These are phyloP conservation scores for Marmota flaviventris DNA, from an alignment of 2,113 vertebrate genomes.

Conservation along the genomic window DNA sequence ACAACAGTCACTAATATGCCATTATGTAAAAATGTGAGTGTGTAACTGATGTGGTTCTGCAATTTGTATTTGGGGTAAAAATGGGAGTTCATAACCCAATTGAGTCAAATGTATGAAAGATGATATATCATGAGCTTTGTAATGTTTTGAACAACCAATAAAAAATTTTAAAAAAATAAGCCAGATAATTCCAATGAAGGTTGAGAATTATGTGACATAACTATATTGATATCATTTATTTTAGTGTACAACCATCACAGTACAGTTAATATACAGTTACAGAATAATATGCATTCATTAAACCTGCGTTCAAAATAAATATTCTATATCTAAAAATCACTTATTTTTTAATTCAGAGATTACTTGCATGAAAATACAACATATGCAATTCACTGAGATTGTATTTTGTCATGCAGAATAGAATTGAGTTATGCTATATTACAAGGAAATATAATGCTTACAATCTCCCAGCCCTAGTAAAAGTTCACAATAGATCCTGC, in stretches of 20 bases:
- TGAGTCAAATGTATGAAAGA: too few species aligned
- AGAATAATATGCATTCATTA: neutral
- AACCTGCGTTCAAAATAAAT: neutral
- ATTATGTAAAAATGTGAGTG: too few species aligned
- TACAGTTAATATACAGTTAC: neutral
- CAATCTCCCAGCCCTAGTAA: constrained; percentile 72
- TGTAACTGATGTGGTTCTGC: too few species aligned
- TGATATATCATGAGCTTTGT: too few species aligned
- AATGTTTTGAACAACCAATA: too few species aligned
- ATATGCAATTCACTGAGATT: neutral
- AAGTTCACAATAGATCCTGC: constrained; percentile 81
- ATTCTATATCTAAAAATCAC: neutral
- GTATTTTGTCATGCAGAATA: constrained; percentile 62
- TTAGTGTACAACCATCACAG: neutral
- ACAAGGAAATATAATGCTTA: constrained; percentile 65
- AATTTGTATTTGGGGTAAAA: too few species aligned
- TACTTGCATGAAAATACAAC: neutral
- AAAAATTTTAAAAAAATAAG: neutral
- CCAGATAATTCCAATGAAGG: neutral
- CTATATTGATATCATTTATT: neutral
- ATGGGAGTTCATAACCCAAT: too few species aligned
- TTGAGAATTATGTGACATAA: neutral
- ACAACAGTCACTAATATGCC: too few species aligned
- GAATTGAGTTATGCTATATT: constrained; percentile 31
- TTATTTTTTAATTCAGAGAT: neutral